phyloP scores from a whole-genome alignment of 2,113 vertebrate species.

The Chionis minor region DNA sequence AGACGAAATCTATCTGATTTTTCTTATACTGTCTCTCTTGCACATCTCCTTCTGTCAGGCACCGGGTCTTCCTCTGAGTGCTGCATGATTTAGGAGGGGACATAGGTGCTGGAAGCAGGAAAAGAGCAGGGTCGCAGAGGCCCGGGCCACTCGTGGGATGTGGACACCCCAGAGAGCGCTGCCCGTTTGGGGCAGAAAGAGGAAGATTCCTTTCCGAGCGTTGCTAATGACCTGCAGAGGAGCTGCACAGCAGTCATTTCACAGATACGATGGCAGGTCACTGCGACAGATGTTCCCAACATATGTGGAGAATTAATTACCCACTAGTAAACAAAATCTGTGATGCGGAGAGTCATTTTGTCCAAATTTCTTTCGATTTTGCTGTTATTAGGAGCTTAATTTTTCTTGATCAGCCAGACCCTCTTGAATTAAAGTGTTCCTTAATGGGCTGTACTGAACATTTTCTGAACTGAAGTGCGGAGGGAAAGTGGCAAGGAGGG shows the following conservation, averaged over 20 bases:
- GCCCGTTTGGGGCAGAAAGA: conserved; percentile 59
- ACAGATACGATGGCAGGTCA: conserved; percentile 95
- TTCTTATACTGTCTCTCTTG: neutral
- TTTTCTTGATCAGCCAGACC: conserved; percentile 93
- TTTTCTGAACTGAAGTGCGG: conserved; percentile 54
- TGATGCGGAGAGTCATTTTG: conserved; percentile 95
- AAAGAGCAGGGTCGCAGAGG: neutral
- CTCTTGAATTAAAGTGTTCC: conserved; percentile 80
- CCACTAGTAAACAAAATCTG: conserved; percentile 99
- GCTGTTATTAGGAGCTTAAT: conserved; percentile 91
- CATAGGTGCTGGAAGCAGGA: neutral
- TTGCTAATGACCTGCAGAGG: conserved; percentile 92
- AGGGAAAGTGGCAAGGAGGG: neutral
- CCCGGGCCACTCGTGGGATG: neutral
- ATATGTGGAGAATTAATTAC: conserved; percentile 99
- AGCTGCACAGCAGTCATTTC: conserved; percentile 90
- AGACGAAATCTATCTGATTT: neutral
- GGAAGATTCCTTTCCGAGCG: conserved; percentile 77
- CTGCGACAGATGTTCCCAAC: conserved; percentile 98
- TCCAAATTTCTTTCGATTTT: conserved; percentile 95
- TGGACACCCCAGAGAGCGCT: conserved; percentile 36
- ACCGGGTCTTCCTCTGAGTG: neutral
- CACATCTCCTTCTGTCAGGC: neutral
- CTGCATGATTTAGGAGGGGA: neutral
- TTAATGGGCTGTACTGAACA: conserved; percentile 74